Evolutionary conservation across 37 sponge, comb jelly and placozoan species (phyloP).

Genomic region (Chondrosia reniformis): DNA sequence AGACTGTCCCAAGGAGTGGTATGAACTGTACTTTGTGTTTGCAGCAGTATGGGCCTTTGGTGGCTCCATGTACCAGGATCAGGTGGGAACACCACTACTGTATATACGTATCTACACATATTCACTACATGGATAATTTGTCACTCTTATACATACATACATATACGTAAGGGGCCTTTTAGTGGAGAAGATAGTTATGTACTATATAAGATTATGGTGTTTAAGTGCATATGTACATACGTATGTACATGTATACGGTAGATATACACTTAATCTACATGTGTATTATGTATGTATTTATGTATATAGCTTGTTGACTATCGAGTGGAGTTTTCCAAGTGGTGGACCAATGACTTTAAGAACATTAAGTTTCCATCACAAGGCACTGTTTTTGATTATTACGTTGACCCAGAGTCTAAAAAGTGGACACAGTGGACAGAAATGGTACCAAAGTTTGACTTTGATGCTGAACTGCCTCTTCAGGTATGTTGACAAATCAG

Average conservation of each 20-base stretch:
- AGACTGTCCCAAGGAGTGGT: slow-evolving; percentile 95
- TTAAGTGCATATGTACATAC: background rate
- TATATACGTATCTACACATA: background rate
- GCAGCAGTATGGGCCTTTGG: slow-evolving; percentile 99
- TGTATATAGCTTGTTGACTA: slow-evolving; percentile 83
- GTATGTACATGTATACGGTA: background rate
- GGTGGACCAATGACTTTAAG: slow-evolving; percentile 98
- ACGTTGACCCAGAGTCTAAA: slow-evolving; percentile 69
- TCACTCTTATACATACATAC: background rate
- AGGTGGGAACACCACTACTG: slow-evolving; percentile 52
- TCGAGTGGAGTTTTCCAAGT: slow-evolving; percentile 96
- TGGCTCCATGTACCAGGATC: slow-evolving; percentile 98
- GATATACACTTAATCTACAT: background rate
- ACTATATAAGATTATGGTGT: too few species aligned
- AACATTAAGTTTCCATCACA: slow-evolving; percentile 96
- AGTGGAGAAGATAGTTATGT: too few species aligned
- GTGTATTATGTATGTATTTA: background rate
- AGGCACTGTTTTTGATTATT: slow-evolving; percentile 99
- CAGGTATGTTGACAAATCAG: slow-evolving; percentile 43
- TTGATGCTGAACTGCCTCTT: slow-evolving; percentile 94
- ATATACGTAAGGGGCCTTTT: too few species aligned
- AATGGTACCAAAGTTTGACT: slow-evolving; percentile 86
- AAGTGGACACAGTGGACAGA: slow-evolving; percentile 93
- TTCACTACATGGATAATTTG: background rate
- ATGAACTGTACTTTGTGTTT: slow-evolving; percentile 98